Base-by-base conservation (phyloP, 2,113 vertebrate genomes). In the Glaucidium brasilianum region DNA sequence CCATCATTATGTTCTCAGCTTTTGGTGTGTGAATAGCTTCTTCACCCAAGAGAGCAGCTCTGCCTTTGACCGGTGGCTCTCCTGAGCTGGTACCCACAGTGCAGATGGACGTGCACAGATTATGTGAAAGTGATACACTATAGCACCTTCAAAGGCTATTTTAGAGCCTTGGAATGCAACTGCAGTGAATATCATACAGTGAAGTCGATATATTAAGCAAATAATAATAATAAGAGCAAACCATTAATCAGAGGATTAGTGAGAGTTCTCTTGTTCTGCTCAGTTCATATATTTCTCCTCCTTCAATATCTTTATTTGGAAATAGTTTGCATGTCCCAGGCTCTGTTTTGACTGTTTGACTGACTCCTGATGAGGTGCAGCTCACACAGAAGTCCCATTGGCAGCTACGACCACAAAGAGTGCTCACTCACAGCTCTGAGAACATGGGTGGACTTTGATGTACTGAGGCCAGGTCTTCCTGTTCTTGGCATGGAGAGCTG, bases 11-110 rank as follows among this genome's bases (percentile, higher is more conserved):
- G 55, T 50, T 87, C 26, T 39, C 76, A 71, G 55, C 43, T 80
- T 15, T 81, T 59, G 37, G 11, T 53, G 19, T 56, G 29, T 50
- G 64, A 84, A 37, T 4, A 78, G 6, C 16, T 81, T 25, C 43
- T 78, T 25, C 43, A 76, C n/a, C 20, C 43, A 76, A 27, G 75
- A 72, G 49, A 83, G 32, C n/a, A 72, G 49, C 53, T 52, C 39
- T 72, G 27, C 45, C 41, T 79, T 77, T 0, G 0, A 16, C 15
- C 0, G 0, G 26, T 0, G 1, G 53, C 30, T 78, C 80, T 74
- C 37, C 16, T n/a, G 81, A 58, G 43, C 43, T 79, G 75, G 45
- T 49, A 35, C 43, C 37, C 62, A 43, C 34, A 26, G 15, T 11
- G 64, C 41, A 90, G 81, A 45, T 41, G 47, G 23, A 34, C 34